Percentiles rank a stretch among this genome's conserved stretches.
Evolutionary conservation across 2,113 vertebrate species (phyloP).

Genomic region (Plecturocebus donacophilus): DNA sequence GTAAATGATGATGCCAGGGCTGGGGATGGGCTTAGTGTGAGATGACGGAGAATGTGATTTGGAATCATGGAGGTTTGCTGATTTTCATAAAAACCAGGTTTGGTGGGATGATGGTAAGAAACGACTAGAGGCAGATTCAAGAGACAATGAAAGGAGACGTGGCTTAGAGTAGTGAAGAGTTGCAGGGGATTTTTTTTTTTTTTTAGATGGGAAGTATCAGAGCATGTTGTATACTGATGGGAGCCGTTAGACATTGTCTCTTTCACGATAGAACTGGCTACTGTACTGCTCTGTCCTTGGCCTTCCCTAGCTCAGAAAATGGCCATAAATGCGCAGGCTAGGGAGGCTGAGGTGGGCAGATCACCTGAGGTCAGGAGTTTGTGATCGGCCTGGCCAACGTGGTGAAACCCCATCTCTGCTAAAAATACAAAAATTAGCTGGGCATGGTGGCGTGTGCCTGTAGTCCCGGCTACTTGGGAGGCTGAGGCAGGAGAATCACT

Average conservation of each 20-base stretch:
- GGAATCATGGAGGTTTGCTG: accelerated
- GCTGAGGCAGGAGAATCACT: no score
- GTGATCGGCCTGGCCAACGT: no score
- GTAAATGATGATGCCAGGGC: accelerated
- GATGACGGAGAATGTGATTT: not conserved
- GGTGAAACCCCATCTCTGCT: no score
- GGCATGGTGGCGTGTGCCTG: no score
- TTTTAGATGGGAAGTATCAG: not conserved
- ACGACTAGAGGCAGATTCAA: not conserved
- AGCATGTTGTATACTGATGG: accelerated
- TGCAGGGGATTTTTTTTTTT: not conserved
- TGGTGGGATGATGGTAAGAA: accelerated
- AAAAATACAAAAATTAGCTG: no score
- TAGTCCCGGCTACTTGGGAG: no score
- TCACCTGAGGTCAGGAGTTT: no score
- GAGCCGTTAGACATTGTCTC: no score
- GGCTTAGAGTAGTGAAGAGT: not conserved
- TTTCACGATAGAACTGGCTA: accelerated
- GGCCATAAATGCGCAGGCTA: no score
- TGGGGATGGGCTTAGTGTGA: not conserved
- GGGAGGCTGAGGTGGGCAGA: no score
- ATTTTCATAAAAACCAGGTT: not conserved
- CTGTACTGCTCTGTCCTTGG: accelerated
- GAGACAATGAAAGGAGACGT: not conserved
- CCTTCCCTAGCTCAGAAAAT: not conserved